phyloP scores from a whole-genome alignment of 2,113 vertebrate species.

The Hiodon tergisus region DNA sequence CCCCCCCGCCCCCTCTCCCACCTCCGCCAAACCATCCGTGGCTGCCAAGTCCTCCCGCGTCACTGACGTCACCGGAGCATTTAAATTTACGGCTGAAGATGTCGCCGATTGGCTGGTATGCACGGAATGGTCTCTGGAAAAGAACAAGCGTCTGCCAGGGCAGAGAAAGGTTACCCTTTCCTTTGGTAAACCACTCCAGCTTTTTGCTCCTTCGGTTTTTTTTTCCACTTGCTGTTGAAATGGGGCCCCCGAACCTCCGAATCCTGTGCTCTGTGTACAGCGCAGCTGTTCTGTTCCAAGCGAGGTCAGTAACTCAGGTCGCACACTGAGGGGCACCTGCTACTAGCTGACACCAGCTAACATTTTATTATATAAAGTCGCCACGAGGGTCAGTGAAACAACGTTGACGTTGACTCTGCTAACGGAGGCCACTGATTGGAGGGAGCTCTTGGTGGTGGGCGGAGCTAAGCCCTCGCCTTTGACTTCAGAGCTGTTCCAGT shows the following conservation, averaged over 20 bases:
- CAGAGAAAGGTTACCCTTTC: constrained; percentile 19
- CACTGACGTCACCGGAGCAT: constrained; percentile 70
- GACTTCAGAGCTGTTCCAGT: too few relatives aligned
- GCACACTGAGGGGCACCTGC: too few relatives aligned
- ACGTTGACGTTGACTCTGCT: too few relatives aligned
- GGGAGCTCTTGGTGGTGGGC: too few relatives aligned
- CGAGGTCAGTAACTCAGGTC: background rate
- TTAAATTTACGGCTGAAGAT: constrained; percentile 73
- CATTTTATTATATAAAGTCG: too few relatives aligned
- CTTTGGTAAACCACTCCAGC: background rate
- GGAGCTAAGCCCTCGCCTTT: too few relatives aligned
- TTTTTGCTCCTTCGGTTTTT: background rate
- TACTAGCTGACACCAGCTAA: too few relatives aligned
- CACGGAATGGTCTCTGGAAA: constrained; percentile 52
- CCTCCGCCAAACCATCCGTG: constrained; percentile 45
- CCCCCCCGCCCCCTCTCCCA: background rate
- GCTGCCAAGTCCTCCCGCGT: constrained; percentile 52
- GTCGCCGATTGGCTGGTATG: constrained; percentile 68
- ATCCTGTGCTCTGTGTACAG: background rate
- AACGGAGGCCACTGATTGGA: too few relatives aligned
- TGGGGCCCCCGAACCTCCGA: background rate
- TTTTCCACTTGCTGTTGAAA: background rate
- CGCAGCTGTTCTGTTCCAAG: background rate
- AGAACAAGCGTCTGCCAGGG: constrained; percentile 19
- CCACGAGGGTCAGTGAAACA: too few relatives aligned